A percentile compares a stretch with the other conserved stretches of the same genome.
Conservation (phyloP, 23 tunicate genomes). For the Oikopleura albicans region DNA sequence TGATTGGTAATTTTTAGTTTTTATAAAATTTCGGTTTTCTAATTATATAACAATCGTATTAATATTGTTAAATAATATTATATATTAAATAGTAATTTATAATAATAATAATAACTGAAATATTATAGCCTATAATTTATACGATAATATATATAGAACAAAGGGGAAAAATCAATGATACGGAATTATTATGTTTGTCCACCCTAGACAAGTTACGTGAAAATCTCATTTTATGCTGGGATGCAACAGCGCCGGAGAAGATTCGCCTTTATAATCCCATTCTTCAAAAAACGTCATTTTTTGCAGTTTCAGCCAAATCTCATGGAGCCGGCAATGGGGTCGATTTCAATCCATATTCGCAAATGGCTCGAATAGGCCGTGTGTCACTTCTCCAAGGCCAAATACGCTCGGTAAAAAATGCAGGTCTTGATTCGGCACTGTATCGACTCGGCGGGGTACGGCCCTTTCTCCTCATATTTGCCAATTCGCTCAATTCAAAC, state of each 20-base stretch:
- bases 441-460: conserved; percentile 6
- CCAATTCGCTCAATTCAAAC: background rate
- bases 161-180: too few species aligned
- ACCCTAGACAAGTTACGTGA: too few species aligned
- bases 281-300: background rate
- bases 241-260: background rate
- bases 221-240: background rate
- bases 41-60: too few species aligned
- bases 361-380: background rate
- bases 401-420: background rate
- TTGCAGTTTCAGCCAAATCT: background rate
- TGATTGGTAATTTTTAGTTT: too few species aligned
- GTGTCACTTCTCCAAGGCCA: conserved; percentile 9
- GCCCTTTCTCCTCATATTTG: background rate
- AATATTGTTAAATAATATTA: too few species aligned
- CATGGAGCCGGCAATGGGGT: background rate
- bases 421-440: background rate
- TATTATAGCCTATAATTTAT: too few species aligned
- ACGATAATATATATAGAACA: too few species aligned
- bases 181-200: too few species aligned
- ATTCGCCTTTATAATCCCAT: background rate
- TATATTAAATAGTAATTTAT: too few species aligned
- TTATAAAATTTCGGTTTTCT: too few species aligned
- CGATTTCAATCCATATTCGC: background rate
- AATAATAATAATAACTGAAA: too few species aligned